Base-by-base conservation (phyloP, 2,797 vertebrate species). In the Tachyglossus aculeatus region DNA sequence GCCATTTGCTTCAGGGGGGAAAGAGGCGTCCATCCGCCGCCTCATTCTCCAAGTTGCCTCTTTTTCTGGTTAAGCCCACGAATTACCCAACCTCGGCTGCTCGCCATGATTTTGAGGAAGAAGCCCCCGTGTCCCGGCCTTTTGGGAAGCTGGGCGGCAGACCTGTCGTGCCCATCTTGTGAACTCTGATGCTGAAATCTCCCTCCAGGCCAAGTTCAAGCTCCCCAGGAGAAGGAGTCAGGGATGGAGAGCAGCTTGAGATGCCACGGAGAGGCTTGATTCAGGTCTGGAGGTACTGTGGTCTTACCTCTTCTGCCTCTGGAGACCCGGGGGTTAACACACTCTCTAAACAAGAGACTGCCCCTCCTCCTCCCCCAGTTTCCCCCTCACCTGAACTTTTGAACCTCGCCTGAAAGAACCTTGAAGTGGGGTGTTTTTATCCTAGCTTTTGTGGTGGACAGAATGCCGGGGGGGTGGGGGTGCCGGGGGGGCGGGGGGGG, bases 81-180 rank as follows among this genome's bases (percentile, higher is more conserved):
- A 50, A 50, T 9, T 37, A 19, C 21, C 18, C 13, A n/a, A 45
- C n/a, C 29, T 16, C 8, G n/a, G 41, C 19, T 21, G 24, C 14
- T n/a, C n/a, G n/a, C n/a, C n/a, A 16, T 32, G 19, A 39, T 36
- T 8, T 45, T 31, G n/a, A 31, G 34, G 38, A 27, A 24, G 43
- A 25, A 43, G 48, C 25, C 57, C 25, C 44, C 18, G 2, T 22
- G 25, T 9, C 22, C 38, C 18, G 22, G 54, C 18, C 33, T 45
- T 71, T 34, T n/a, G 14, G 50, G 45, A 68, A 77, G 67, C 61
- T 81, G 50, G 66, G 54, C 54, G 59, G 71, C 67, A 44, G 71
- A 34, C 15, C 1, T 41, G 38, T 59, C 37, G 41, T 58, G 24
- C n/a, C n/a, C n/a, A n/a, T 62, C 75, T n/a, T 9, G 3, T 70